Evolutionary conservation across 1,140 invertebrate genomes (phyloP).

Genomic region (Tetragnatha versicolor): DNA sequence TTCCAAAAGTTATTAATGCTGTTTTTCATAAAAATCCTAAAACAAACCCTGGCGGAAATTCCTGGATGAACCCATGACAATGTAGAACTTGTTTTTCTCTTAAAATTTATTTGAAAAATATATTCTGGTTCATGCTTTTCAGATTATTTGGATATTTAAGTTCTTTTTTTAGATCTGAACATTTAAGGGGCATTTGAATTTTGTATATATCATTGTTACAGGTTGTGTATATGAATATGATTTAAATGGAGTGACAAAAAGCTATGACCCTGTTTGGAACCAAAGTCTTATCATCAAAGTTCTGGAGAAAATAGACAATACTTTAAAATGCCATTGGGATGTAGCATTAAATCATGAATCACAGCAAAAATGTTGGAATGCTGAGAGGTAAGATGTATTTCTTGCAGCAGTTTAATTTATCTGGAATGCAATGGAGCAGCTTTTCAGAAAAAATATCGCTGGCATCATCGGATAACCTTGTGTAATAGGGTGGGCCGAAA

Average conservation of each 20-base stretch:
- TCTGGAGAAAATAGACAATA: constrained; percentile 64
- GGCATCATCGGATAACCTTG: no score
- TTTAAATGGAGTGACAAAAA: constrained; percentile 71
- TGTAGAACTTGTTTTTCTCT: background rate
- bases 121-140: background rate
- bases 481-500: no score
- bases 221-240: constrained; percentile 79
- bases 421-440: no score
- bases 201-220: constrained; percentile 20
- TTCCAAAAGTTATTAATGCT: background rate
- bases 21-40: background rate
- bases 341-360: constrained; percentile 72
- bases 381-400: constrained; percentile 69
- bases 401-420: no score
- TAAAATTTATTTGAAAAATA: background rate
- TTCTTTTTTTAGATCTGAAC: background rate
- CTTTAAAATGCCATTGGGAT: constrained; percentile 80
- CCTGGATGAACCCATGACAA: background rate
- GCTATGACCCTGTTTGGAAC: constrained; percentile 70
- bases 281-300: constrained; percentile 76
- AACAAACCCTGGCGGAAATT: background rate
- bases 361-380: constrained; percentile 72
- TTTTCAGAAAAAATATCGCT: no score
- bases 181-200: background rate
- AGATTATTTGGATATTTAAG: background rate